Evolutionary conservation across 2,113 vertebrate genomes (phyloP).

Genomic region (Eurystomus gularis): DNA sequence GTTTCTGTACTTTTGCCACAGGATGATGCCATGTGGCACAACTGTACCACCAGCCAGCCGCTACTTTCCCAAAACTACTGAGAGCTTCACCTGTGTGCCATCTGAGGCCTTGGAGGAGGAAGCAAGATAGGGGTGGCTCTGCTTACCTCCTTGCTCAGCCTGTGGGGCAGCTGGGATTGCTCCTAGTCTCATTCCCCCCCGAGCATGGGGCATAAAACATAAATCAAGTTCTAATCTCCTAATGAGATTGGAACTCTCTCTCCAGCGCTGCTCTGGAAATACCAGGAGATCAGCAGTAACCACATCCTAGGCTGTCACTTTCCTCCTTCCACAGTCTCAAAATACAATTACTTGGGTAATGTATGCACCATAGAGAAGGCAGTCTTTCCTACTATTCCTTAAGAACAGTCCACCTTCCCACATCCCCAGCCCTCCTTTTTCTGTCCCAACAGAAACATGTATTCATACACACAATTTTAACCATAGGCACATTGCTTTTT

Average conservation of each 20-base stretch:
- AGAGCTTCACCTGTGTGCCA: neutral
- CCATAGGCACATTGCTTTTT: slow-evolving; percentile 7
- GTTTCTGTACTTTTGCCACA: neutral
- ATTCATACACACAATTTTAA: neutral
- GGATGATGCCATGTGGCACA: neutral
- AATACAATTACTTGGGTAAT: neutral
- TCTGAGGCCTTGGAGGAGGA: neutral
- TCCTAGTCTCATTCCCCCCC: neutral
- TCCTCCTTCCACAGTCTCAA: neutral
- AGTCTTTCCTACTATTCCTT: neutral
- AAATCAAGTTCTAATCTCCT: slow-evolving; percentile 1
- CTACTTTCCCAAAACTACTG: neutral
- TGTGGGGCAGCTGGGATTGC: neutral
- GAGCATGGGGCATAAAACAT: neutral
- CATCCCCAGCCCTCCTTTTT: neutral
- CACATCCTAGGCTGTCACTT: neutral
- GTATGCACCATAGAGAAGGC: neutral
- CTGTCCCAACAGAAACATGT: neutral
- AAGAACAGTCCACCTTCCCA: neutral
- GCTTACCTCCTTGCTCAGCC: neutral
- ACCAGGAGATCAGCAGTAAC: slow-evolving; percentile 1
- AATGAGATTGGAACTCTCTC: neutral
- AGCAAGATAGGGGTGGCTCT: neutral
- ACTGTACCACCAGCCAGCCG: neutral
- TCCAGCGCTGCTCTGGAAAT: neutral